Base-by-base conservation (phyloP, 1,140 invertebrate genomes). In the Daktulosphaira vitifoliae region DNA sequence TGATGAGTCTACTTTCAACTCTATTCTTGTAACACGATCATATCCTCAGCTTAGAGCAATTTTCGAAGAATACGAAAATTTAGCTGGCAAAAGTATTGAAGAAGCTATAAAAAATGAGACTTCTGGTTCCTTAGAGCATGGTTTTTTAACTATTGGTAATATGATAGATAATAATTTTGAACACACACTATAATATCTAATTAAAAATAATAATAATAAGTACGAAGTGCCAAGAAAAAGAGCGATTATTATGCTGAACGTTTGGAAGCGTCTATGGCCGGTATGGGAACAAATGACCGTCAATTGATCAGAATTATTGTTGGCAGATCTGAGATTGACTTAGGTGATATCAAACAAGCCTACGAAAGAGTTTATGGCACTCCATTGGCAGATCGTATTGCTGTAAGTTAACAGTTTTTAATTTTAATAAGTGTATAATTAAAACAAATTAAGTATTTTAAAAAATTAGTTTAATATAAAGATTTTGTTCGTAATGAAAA, bases 41-140 rank as follows among this genome's bases (percentile, higher is more conserved):
- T 81, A 79, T 67, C 75, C 79, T 38, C 86, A 88, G 69, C 73
- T 90, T 5, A 77, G 81, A 42, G 51, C 71, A 23, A 75, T 92
- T 68, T 93, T 96, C 72, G 75, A 83, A 7, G 84, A 89, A 72
- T 90, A 86, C 71, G 86, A 89, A 74, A 78, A 81, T 54, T 69
- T 90, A 8, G 77, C 85, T 29, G 89, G 89, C 25, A 84, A 86
- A 68, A 82, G 84, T 65, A 88, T 96, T 69, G 89, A 92, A 71
- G 79, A 88, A n/a, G 83, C 89, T 3, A 89, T 96, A 71, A 86
- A 89, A 72, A 81, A 82, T 54, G 92, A 96, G 78, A 90, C 94
- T 74, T 89, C 88, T 67, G 92, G 92, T 66, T 82, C 86, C 70
- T 76, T 94, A 8, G 83, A 91, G 76, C 83, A 87, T 71, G 91